Evolutionary conservation across 2,888 invertebrate genomes (phyloP), one percentile per base, ranked within the genome.

Genomic region (Cheilosia vulpina): DNA sequence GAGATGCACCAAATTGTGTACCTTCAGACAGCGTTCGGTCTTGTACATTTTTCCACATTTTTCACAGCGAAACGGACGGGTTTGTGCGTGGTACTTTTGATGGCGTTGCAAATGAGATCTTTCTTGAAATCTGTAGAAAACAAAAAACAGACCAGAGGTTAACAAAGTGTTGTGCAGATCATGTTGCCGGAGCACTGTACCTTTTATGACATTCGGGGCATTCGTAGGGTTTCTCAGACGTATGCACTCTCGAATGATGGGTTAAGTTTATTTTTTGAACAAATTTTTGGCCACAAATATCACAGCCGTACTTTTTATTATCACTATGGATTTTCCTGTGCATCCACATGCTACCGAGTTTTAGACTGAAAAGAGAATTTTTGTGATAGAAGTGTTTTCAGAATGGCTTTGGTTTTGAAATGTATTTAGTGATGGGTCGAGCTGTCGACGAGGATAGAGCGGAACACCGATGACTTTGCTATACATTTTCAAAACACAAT

Each of bases 1-100:
- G 1, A 93, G 91, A 88, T 94, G 94, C 2, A 94, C 93, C 87
- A 93, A 90, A 85, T 93, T 93, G 87, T 94, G 94, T 0, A 94
- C 93, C 88, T 94, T 94, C 1, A 94, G 91, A 85, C 94, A 94
- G 21, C 94, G 92, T 89, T 94, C 94, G 68, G 94, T 94, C 91
- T 94, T 94, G 81, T 92, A 92, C 90, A 92, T 92, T 89, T 92
- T 92, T 13, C 91, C 91, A 75, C 92, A 92, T 85, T 92, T 92
- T 68, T 92, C 92, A 79, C 92, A 92, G 75, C 92, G 91, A 87
- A 90, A 92, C 19, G 91, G 91, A 62, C 92, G 90, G 19, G 91
- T 90, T 81, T 91, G 90, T 7, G 91, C 90, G 80, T 92, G 92
- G 75, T 92, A 92, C 83, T 92, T 92, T 78, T 92, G 92, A 87